Percentiles rank a stretch among this genome's conserved stretches.
phyloP scores from a whole-genome alignment of 2,113 vertebrate species.

The Pimephales promelas region DNA sequence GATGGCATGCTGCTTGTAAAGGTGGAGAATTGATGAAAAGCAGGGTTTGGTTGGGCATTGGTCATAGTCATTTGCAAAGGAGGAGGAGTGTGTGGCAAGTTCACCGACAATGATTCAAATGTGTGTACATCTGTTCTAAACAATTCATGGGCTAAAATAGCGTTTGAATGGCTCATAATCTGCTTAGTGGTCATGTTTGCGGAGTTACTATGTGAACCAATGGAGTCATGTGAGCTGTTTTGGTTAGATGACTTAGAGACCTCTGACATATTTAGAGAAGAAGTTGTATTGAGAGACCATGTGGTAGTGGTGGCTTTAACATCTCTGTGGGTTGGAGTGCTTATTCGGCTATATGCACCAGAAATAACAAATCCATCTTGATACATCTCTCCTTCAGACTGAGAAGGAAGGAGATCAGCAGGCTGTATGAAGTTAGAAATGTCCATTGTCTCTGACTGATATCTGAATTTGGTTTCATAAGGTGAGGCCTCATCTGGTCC shows the following conservation, averaged over 20 bases:
- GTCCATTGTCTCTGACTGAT: conserved; percentile 20
- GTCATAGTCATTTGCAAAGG: conserved; percentile 6
- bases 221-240: background rate
- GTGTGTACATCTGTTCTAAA: background rate
- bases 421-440: conserved; percentile 14
- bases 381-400: background rate
- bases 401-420: conserved; percentile 14
- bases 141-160: background rate
- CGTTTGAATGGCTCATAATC: background rate
- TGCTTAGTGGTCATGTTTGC: conserved; percentile 1
- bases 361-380: conserved; percentile 15
- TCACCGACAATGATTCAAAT: conserved; percentile 3
- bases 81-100: background rate
- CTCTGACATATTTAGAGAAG: background rate
- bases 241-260: background rate
- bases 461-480: conserved; percentile 1
- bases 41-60: conserved; percentile 31
- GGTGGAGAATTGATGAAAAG: conserved; percentile 50
- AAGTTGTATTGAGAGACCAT: background rate
- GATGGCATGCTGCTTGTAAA: conserved; percentile 17
- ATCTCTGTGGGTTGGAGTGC: background rate
- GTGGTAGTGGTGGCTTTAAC: background rate
- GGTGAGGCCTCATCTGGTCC: conserved; percentile 10
- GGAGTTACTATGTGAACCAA: background rate
- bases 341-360: background rate